phyloP scores from a whole-genome alignment of 2,113 vertebrate genomes.

The Illadopsis cleaveri region DNA sequence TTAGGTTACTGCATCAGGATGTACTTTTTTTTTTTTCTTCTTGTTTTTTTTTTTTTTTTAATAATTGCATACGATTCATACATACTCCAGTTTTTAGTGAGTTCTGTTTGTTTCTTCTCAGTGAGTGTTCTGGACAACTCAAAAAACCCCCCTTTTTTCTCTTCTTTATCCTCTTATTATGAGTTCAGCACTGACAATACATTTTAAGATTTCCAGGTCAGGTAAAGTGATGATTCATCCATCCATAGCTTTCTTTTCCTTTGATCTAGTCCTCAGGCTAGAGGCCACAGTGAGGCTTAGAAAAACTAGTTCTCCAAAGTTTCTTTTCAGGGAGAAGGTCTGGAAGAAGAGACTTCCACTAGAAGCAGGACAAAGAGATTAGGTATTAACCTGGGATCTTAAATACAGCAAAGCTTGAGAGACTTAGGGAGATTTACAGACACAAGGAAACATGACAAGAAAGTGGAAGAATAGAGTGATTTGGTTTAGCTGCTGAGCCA shows the following conservation, averaged over 20 bases:
- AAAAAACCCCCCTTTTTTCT: rapidly evolving
- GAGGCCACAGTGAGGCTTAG: background rate
- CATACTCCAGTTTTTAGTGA: background rate
- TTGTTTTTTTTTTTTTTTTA: background rate
- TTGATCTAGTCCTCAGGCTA: background rate
- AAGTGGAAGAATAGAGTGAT: background rate
- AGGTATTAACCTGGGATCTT: background rate
- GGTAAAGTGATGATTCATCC: background rate
- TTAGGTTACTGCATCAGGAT: background rate
- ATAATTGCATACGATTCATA: background rate
- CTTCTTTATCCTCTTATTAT: background rate
- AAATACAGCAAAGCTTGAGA: background rate
- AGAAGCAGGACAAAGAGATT: background rate
- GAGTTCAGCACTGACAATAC: background rate
- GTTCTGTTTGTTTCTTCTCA: background rate
- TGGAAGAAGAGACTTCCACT: background rate
- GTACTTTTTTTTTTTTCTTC: background rate
- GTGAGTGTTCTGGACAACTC: background rate
- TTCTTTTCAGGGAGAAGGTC: background rate
- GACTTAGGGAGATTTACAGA: background rate
- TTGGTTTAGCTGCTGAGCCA: background rate
- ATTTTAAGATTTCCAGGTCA: background rate
- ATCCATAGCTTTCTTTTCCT: background rate
- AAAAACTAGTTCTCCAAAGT: background rate
- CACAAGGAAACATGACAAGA: background rate